Evolutionary conservation across 2,888 invertebrate genomes (phyloP), one percentile per base, ranked within the genome.

Genomic region (Odontocerum albicorne): DNA sequence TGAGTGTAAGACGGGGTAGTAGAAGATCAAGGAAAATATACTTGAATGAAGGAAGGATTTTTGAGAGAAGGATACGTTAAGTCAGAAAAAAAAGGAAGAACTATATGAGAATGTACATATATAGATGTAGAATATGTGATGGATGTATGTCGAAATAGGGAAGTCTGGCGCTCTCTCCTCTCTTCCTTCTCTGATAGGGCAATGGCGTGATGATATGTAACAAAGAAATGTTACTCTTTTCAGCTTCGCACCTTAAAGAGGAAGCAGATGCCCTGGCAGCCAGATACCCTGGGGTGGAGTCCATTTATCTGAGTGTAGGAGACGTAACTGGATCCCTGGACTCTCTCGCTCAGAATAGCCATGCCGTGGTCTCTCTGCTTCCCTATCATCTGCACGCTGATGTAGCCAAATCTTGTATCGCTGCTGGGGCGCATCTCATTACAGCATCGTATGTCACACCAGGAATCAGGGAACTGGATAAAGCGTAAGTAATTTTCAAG

Each of bases 401-500:
- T 3, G 86, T 90, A 2, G 98, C 97, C 0, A 83, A 85, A 65
- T 84, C 87, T 13, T 99, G 98, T 68, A 89, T 99, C 46, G 81
- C 83, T n/a, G 82, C 88, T 57, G 84, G 86, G 59, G 89, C 88
- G 0, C 93, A 99, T 70, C 85, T 99, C 86, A 96, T 99, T 13
- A 99, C 99, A 0, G 96, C 97, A 0, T 96, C 96, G 57, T 99
- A 99, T 66, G 85, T 93, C 51, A 88, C 90, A 8, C 88, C 92
- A 1, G 87, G 90, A 65, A 89, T 99, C 64, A 84, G 82, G 65
- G 83, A 83, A 1, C 72, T 96, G 7, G 87, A 96, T 65, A 77
- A 89, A 33, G 81, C 80, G 89, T 90, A 66, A 79, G 82, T 71
- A 19, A 8, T 16, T 27, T 27, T 27, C 4, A 27, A 27, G 4